Base-by-base conservation (phyloP, 2,113 vertebrate genomes). In the Peromyscus polionotus region DNA sequence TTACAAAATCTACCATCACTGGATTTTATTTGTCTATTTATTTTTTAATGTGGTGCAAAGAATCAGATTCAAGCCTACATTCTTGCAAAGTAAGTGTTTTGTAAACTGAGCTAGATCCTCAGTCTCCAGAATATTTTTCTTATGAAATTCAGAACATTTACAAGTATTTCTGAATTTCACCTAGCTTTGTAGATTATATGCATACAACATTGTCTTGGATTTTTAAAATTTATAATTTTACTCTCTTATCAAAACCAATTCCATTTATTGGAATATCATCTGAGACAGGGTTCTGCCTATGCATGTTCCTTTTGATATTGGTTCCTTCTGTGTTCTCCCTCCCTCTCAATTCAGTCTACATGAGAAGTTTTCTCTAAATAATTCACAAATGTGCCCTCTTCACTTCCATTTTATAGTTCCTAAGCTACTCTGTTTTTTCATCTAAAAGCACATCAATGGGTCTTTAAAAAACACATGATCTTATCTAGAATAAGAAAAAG, bases 111-210 rank as follows among this genome's bases (percentile, higher is more conserved):
- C 33, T 54, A 54, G 31, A 51, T 80, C 17, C 31, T 2, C 4
- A 80, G 0, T 2, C 2, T 36, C 42, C 20, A 14, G 63, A 65
- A 42, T 24, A 84, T 5, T 48, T 70, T 94, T 61, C 57, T 90
- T 36, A 95, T 5, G 11, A 90, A 12, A 13, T 20, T 63, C 22
- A 96, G 76, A 95, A 67, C 75, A 88, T 31, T 76, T 63, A 85
- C 73, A 28, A 45, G 45, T 54, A 86, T 36, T 76, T 2, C 19
- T 33, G 8, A 90, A 92, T 73, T 63, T 68, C 4, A 67, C 3
- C 36, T 72, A 54, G 28, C 26, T 61, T 68, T 26, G 57, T 39
- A 42, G 48, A 68, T 75, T 75, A 48, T 36, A 39, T 45, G 4
- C 22, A 48, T 10, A 14, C 51, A 86, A 61, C 31, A 12, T 65